phyloP scores from a whole-genome alignment of 1,140 invertebrate species.

The Varroa destructor region DNA sequence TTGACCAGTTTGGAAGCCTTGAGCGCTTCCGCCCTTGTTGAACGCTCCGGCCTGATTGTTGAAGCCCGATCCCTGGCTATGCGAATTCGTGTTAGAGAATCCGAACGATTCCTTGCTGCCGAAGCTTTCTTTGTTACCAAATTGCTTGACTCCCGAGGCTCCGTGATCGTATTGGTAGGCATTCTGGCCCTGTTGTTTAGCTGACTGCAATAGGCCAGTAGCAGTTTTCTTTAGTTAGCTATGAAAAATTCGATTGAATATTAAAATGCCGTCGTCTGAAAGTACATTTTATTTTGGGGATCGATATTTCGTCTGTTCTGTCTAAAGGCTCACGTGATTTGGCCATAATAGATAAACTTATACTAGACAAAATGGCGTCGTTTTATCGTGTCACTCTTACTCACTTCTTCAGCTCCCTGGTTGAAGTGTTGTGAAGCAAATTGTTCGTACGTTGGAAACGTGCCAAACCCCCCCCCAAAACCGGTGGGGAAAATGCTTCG shows the following conservation, averaged over 20 bases:
- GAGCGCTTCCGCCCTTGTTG: not conserved
- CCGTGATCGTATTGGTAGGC: conserved; percentile 21
- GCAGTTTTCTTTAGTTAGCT: no score
- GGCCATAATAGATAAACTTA: no score
- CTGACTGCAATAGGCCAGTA: not conserved
- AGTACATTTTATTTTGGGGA: not conserved
- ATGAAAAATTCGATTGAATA: not conserved
- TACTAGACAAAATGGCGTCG: no score
- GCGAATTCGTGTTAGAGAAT: conserved; percentile 2
- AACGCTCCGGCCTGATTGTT: conserved; percentile 19
- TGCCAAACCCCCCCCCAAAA: conserved; percentile 10
- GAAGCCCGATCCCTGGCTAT: conserved; percentile 23
- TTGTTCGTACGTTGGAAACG: conserved; percentile 6
- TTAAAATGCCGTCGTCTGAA: no score
- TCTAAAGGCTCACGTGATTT: no score
- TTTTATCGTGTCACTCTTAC: not conserved
- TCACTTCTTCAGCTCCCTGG: not conserved
- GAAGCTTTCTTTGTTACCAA: not conserved
- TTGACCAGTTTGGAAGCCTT: conserved; percentile 5
- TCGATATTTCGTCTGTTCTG: not conserved
- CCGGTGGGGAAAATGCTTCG: conserved; percentile 5
- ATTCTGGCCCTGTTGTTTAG: conserved; percentile 8
- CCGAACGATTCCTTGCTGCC: conserved; percentile 20
- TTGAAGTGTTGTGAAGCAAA: conserved; percentile 25
- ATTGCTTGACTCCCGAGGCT: conserved; percentile 4